Base-by-base conservation (phyloP, 2,888 invertebrate genomes). In the Asteroscopus sphinx region DNA sequence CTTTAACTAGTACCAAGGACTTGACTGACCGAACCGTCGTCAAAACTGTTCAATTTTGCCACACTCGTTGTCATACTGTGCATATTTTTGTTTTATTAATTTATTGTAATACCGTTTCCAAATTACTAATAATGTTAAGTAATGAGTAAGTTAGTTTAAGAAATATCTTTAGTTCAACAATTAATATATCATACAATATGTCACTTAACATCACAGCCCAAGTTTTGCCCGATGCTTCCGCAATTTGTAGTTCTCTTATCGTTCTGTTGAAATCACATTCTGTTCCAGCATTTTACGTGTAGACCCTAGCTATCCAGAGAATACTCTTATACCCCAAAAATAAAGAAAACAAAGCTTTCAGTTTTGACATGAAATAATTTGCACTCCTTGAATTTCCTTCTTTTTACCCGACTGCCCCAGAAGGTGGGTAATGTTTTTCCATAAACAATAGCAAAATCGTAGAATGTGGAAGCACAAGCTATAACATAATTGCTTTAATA, bases 121-220 rank as follows among this genome's bases (percentile, higher is more conserved):
- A 79, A 79, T 91, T 77, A 74, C 88, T 89, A 88, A 88, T 90
- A 88, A 92, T 89, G 92, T 93, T 93, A 93, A 92, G 92, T 92
- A 92, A 88, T 91, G 87, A 86, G 85, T 94, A 93, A 92, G 90
- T 85, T 89, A 89, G 87, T 85, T 83, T 87, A 83, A 87, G 86
- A 79, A 86, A 87, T 89, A 89, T 87, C 85, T 86, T 81, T 85
- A 85, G 85, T 74, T 77, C 77, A 81, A 86, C 85, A 81, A 86
- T 86, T 91, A 87, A 90, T 85, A 87, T 90, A 90, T 88, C 79
- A 73, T 76, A 67, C 53, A 47, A 64, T 65, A 73, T 81, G 83
- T 88, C 86, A 86, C 84, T 71, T 56, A 68, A 74, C 89, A 90
- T 88, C 90, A 91, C 90, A 88, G 80, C 62, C 56, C 67, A 74